A percentile compares a stretch with the other conserved stretches of the same genome.
phyloP scores from a whole-genome alignment of 2,113 vertebrate species.

The Vulpes lagopus region DNA sequence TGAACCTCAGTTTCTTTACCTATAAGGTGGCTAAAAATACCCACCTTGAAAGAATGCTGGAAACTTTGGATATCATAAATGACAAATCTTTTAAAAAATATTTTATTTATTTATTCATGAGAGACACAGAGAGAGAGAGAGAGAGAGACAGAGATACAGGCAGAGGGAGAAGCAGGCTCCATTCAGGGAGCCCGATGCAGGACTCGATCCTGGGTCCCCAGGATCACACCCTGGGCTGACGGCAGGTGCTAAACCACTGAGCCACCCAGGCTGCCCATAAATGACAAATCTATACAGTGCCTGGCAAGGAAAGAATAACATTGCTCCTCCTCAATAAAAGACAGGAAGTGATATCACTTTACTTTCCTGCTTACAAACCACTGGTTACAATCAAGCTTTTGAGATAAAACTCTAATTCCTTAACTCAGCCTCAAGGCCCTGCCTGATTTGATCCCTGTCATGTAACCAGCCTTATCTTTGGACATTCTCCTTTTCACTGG shows the following conservation, averaged over 20 bases:
- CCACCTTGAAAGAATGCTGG: too few species aligned
- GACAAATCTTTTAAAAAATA: too few species aligned
- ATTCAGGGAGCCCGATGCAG: too few species aligned
- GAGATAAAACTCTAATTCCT: neutral
- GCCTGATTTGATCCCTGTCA: neutral
- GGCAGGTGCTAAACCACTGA: too few species aligned
- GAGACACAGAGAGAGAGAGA: too few species aligned
- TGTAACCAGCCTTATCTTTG: neutral
- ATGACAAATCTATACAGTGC: neutral
- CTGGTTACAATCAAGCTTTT: neutral
- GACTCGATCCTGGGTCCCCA: too few species aligned
- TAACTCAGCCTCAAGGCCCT: neutral
- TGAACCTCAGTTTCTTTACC: neutral
- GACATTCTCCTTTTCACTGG: neutral
- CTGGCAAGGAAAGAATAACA: neutral
- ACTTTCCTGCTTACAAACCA: neutral
- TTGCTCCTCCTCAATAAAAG: rapidly evolving
- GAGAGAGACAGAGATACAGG: too few species aligned
- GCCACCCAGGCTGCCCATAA: too few species aligned
- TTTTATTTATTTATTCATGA: too few species aligned
- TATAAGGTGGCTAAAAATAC: neutral
- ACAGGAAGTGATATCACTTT: neutral
- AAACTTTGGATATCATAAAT: neutral
- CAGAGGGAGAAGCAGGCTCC: too few species aligned
- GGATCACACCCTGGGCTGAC: too few species aligned